Conservation (phyloP, 2,888 invertebrate species). For the Phrixothrix hirtus region DNA sequence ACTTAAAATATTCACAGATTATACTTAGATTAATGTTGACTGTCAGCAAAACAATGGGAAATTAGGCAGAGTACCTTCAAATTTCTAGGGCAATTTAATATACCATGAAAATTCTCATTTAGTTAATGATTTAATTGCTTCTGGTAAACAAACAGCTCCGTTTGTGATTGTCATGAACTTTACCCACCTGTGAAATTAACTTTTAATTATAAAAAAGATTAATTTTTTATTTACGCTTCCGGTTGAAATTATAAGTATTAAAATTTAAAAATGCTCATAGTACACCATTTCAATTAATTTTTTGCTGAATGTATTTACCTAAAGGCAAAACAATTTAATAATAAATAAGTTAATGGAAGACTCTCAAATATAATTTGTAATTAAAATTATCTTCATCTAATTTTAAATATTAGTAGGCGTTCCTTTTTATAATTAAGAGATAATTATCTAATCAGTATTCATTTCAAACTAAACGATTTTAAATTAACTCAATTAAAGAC, state of each 20-base stretch:
- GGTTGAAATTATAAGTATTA: neutral
- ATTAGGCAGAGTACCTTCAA: conserved; percentile 27
- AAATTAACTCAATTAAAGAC: too few species aligned
- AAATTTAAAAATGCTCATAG: too few species aligned
- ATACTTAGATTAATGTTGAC: conserved; percentile 24
- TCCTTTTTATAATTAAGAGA: neutral
- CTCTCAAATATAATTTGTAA: neutral
- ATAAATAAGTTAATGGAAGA: neutral
- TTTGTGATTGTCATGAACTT: conserved; percentile 41
- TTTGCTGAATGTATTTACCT: neutral
- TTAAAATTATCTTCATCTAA: neutral
- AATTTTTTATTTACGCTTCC: neutral
- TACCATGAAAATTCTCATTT: conserved; percentile 48
- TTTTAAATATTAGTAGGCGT: conserved; percentile 1
- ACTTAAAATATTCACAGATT: conserved; percentile 22
- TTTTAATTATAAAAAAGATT: conserved; percentile 44
- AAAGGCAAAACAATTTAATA: neutral
- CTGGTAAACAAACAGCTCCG: conserved; percentile 34
- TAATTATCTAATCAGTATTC: conserved; percentile 1
- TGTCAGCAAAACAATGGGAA: conserved; percentile 29
- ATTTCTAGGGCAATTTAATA: conserved; percentile 28
- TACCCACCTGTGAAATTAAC: conserved; percentile 50
- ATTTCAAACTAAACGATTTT: neutral
- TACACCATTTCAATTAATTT: neutral
- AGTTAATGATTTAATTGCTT: conserved; percentile 47